Conservation (phyloP, 2,888 invertebrate species). For the Chorisops tibialis region DNA sequence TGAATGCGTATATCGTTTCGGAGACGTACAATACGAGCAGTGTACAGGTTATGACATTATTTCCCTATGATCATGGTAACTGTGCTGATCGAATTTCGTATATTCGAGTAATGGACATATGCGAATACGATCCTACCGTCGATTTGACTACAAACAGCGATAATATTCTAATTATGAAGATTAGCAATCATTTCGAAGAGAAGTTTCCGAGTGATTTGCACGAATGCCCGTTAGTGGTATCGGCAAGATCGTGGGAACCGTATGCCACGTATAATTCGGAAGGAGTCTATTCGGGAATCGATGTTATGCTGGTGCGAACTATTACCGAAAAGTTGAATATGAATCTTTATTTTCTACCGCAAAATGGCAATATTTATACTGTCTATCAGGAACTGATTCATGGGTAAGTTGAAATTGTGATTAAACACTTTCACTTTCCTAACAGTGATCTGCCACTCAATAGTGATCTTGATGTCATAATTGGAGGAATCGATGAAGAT, state of each 20-base stretch:
- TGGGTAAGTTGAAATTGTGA: constrained; percentile 38
- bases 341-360: constrained; percentile 40
- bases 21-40: constrained; percentile 41
- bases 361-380: constrained; percentile 44
- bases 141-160: constrained; percentile 4
- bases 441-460: too few species aligned
- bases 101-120: constrained; percentile 40
- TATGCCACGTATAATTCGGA: constrained; percentile 40
- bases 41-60: constrained; percentile 43
- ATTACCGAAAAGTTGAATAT: constrained; percentile 45
- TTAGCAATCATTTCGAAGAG: constrained; percentile 34
- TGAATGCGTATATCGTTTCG: constrained; percentile 47
- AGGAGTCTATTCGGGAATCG: constrained; percentile 41
- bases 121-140: constrained; percentile 34
- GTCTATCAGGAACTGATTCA: constrained; percentile 46
- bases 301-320: constrained; percentile 45
- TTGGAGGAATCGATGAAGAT: constrained; percentile 50
- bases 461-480: constrained; percentile 46
- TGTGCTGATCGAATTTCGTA: constrained; percentile 41
- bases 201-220: constrained; percentile 47
- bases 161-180: constrained; percentile 9
- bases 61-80: constrained; percentile 48
- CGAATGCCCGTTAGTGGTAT: constrained; percentile 45
- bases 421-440: too few species aligned
- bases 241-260: constrained; percentile 47